These are phyloP conservation scores for Anadara kagoshimensis DNA, from an alignment of 1,140 invertebrate genomes.

Conservation along the genomic window DNA sequence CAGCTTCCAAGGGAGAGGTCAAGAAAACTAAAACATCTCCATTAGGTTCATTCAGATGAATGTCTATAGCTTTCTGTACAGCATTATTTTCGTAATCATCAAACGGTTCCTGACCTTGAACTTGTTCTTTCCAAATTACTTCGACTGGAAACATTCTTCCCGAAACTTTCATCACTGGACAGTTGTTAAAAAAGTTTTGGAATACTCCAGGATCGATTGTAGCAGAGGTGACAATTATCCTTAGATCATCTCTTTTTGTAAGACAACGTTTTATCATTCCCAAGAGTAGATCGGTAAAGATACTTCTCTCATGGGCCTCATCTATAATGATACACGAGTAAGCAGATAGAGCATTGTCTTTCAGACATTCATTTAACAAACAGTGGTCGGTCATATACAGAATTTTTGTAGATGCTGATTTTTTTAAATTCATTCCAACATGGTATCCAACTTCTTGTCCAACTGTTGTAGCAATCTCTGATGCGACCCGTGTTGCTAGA, in stretches of 20 bases:
- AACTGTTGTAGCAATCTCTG: constrained; percentile 58
- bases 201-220: constrained; percentile 76
- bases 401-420: constrained; percentile 81
- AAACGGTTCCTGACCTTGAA: constrained; percentile 84
- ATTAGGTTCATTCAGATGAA: constrained; percentile 90
- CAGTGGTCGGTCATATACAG: constrained; percentile 99
- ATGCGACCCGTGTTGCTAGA: constrained; percentile 65
- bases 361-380: constrained; percentile 95
- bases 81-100: constrained; percentile 94
- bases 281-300: constrained; percentile 94
- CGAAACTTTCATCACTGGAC: constrained; percentile 96
- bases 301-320: constrained; percentile 97
- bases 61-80: constrained; percentile 95
- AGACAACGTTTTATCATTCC: constrained; percentile 82
- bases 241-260: constrained; percentile 51
- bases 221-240: constrained; percentile 70
- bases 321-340: constrained; percentile 94
- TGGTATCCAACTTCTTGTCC: constrained; percentile 72
- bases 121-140: constrained; percentile 90
- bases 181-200: constrained; percentile 86
- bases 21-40: constrained; percentile 98
- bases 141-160: constrained; percentile 89
- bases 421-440: constrained; percentile 83
- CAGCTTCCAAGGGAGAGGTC: constrained; percentile 77
- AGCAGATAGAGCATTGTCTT: constrained; percentile 69